These are phyloP conservation scores for Phymastichus coffea DNA, from an alignment of 1,140 invertebrate species.

Conservation along the genomic window DNA sequence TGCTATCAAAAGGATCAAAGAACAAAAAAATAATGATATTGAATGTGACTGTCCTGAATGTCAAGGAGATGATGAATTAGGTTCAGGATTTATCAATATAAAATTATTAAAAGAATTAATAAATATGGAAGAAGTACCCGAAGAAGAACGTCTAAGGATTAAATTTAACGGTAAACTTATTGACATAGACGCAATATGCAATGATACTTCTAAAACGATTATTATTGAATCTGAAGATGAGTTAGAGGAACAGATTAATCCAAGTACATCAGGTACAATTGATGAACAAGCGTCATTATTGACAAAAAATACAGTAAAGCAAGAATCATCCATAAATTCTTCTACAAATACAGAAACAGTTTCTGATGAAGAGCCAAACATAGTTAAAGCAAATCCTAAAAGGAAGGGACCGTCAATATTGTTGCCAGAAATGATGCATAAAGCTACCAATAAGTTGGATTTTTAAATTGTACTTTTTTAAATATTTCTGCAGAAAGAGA, in stretches of 20 bases:
- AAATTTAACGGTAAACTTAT: too few relatives aligned
- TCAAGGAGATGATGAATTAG: constrained; percentile 6
- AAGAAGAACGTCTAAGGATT: too few relatives aligned
- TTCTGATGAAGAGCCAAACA: not conserved
- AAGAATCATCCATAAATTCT: not conserved
- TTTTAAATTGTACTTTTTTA: constrained; percentile 20
- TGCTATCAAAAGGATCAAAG: not conserved
- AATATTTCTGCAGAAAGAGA: constrained; percentile 3
- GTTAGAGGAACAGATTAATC: too few relatives aligned
- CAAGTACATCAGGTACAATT: too few relatives aligned
- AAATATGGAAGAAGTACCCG: not conserved
- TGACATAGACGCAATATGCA: too few relatives aligned
- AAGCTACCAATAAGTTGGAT: constrained; percentile 24
- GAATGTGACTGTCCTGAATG: not conserved
- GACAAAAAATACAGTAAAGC: not conserved
- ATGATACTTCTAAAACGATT: too few relatives aligned
- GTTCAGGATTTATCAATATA: not conserved
- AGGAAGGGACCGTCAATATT: constrained; percentile 1
- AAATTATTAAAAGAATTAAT: not conserved
- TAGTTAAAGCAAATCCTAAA: constrained; percentile 15
- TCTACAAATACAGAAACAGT: not conserved
- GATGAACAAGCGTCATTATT: too few relatives aligned
- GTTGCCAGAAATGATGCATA: constrained; percentile 27
- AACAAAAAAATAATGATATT: not conserved
- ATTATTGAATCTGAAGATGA: too few relatives aligned